Percentiles rank a stretch among this genome's conserved stretches.
Conservation (phyloP, 2,797 vertebrate genomes). For the Halcyon smyrnensis region DNA sequence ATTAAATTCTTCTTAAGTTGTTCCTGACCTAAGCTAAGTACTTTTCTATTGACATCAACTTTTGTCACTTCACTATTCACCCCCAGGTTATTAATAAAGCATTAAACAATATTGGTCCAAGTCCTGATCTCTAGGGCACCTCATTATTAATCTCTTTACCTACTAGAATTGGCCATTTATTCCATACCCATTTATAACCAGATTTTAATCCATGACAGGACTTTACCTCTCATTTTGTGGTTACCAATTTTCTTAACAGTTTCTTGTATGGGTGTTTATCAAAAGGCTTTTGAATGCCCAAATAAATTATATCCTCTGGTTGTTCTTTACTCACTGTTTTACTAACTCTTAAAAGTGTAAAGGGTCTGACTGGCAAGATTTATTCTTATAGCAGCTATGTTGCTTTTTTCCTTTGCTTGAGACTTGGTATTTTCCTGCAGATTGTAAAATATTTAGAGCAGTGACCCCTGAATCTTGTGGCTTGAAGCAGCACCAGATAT, state of each 20-base stretch:
- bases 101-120: constrained; percentile 59
- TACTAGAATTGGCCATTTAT: constrained; percentile 69
- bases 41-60: constrained; percentile 69
- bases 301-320: constrained; percentile 78
- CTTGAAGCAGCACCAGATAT: constrained; percentile 24
- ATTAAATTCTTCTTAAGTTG: constrained; percentile 52
- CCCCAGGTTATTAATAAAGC: constrained; percentile 70
- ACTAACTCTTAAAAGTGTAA: constrained; percentile 75
- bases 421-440: constrained; percentile 52
- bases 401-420: constrained; percentile 31
- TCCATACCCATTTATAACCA: constrained; percentile 58
- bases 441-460: constrained; percentile 20
- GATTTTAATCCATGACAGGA: constrained; percentile 68
- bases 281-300: constrained; percentile 78
- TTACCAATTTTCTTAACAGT: constrained; percentile 70
- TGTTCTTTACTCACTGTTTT: constrained; percentile 71
- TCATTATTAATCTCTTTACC: constrained; percentile 72
- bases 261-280: constrained; percentile 72
- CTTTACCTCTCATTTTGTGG: constrained; percentile 73
- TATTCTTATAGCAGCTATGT: constrained; percentile 55
- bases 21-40: constrained; percentile 51
- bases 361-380: constrained; percentile 69
- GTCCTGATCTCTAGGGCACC: constrained; percentile 40
- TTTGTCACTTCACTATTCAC: constrained; percentile 66
- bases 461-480: not conserved